Conservation (phyloP, 30 jellyfish, hydroid and myxozoan species). For the Turritopsis rubra region DNA sequence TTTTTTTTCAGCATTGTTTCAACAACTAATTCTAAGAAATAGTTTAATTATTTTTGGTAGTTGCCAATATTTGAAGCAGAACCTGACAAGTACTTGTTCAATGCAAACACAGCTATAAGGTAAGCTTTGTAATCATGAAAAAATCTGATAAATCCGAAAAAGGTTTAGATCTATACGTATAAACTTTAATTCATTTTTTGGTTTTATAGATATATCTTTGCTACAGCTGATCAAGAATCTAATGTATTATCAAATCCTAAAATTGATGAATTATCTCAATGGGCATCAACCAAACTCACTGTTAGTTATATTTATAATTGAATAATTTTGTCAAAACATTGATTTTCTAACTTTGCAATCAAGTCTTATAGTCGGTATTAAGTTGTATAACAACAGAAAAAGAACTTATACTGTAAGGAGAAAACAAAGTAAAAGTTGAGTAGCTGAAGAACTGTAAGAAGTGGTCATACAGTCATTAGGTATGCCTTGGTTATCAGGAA, state of each 20-base stretch:
- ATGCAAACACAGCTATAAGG: constrained; percentile 71
- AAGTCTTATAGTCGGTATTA: too few relatives aligned
- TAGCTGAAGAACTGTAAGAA: too few relatives aligned
- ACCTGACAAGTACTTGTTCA: constrained; percentile 46
- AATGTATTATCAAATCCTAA: background rate
- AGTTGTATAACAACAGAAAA: too few relatives aligned
- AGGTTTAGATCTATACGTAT: too few relatives aligned
- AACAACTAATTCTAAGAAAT: constrained; percentile 23
- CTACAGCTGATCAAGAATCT: background rate
- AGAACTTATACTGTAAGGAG: too few relatives aligned
- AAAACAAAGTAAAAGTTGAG: too few relatives aligned
- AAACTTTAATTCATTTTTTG: background rate
- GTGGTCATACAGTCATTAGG: too few relatives aligned
- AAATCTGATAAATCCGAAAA: too few relatives aligned
- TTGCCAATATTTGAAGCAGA: constrained; percentile 58
- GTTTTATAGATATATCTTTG: background rate
- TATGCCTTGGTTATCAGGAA: too few relatives aligned
- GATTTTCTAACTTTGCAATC: too few relatives aligned
- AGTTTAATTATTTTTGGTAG: constrained; percentile 22
- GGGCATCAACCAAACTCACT: constrained; percentile 70
- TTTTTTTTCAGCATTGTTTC: background rate
- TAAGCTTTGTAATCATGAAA: background rate
- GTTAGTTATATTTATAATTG: constrained; percentile 24
- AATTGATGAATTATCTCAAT: constrained; percentile 56
- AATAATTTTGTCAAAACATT: too few relatives aligned